Conservation (phyloP, 2,888 invertebrate species). For the Leucania comma region DNA sequence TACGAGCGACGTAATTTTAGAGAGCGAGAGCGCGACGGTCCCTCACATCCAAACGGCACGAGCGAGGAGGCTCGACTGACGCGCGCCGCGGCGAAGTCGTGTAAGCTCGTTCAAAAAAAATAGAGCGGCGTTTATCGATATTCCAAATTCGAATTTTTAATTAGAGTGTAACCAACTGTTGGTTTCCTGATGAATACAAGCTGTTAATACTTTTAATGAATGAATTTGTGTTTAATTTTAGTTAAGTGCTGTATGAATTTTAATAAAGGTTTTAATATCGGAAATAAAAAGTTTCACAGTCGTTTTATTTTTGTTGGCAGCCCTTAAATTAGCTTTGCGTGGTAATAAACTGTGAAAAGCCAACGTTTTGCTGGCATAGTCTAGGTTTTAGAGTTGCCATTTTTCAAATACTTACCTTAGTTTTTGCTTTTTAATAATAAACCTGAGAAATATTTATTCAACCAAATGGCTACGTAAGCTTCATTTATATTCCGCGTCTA, state of each 20-base stretch:
- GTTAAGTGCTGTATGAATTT: neutral
- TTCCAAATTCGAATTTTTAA: slow-evolving; percentile 71
- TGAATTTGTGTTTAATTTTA: slow-evolving; percentile 10
- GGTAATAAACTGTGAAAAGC: slow-evolving; percentile 7
- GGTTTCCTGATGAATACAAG: slow-evolving; percentile 37
- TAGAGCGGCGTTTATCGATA: slow-evolving; percentile 67
- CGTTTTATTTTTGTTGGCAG: slow-evolving; percentile 2
- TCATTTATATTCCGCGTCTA: slow-evolving; percentile 33
- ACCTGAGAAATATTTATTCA: slow-evolving; percentile 3
- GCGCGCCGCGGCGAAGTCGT: slow-evolving; percentile 60
- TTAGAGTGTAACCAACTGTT: slow-evolving; percentile 62
- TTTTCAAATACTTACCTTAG: slow-evolving; percentile 7
- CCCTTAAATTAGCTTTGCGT: slow-evolving; percentile 17
- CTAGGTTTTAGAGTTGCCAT: neutral
- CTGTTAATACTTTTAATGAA: slow-evolving; percentile 29
- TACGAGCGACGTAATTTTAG: slow-evolving; percentile 69
- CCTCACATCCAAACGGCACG: slow-evolving; percentile 50
- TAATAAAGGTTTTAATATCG: slow-evolving; percentile 6
- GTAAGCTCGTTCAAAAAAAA: slow-evolving; percentile 66
- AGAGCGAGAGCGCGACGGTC: slow-evolving; percentile 28
- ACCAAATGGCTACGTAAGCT: slow-evolving; percentile 1
- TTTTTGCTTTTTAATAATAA: slow-evolving; percentile 2
- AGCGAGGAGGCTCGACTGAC: slow-evolving; percentile 76
- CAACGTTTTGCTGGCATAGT: neutral
- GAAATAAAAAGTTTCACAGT: slow-evolving; percentile 6